A percentile compares a stretch with the other conserved stretches of the same genome.
These are phyloP conservation scores for Trisateles emortualis DNA, from an alignment of 2,888 invertebrate genomes.

Conservation along the genomic window DNA sequence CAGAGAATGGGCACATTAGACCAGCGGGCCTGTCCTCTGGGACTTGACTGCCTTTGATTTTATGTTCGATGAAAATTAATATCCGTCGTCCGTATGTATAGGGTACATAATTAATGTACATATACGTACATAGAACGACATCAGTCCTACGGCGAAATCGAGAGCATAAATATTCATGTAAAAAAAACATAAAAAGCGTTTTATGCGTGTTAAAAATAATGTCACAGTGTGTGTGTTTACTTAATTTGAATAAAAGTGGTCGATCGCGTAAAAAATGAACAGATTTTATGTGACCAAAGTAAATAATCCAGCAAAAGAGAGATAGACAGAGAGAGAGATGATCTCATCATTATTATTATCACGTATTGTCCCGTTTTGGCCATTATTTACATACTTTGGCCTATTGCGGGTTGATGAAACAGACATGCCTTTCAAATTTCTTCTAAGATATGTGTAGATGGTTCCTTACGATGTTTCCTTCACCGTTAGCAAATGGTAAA, in stretches of 20 bases:
- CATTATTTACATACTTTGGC: no score
- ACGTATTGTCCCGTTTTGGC: no score
- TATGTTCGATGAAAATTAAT: conserved; percentile 81
- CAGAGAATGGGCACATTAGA: conserved; percentile 75
- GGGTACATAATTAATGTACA: conserved; percentile 70
- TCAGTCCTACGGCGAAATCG: conserved; percentile 21
- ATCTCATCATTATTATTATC: no score
- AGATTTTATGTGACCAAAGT: no score
- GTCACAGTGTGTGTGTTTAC: conserved; percentile 15
- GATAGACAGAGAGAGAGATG: no score
- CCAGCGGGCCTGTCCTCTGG: conserved; percentile 65
- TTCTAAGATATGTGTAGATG: no score
- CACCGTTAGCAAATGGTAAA: no score
- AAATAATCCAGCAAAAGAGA: no score
- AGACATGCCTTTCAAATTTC: no score
- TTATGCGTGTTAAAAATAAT: conserved; percentile 42
- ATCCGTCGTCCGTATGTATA: conserved; percentile 54
- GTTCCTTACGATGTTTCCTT: no score
- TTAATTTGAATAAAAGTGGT: conserved; percentile 37
- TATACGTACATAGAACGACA: conserved; percentile 33
- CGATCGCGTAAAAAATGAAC: no score
- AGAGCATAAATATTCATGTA: conserved; percentile 55
- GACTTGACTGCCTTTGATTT: conserved; percentile 79
- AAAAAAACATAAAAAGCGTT: conserved; percentile 43
- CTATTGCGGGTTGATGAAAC: no score